A percentile compares a stretch with the other conserved stretches of the same genome.
phyloP scores from a whole-genome alignment of 64 coral and sea anemone genomes.

The Exaiptasia diaphana region DNA sequence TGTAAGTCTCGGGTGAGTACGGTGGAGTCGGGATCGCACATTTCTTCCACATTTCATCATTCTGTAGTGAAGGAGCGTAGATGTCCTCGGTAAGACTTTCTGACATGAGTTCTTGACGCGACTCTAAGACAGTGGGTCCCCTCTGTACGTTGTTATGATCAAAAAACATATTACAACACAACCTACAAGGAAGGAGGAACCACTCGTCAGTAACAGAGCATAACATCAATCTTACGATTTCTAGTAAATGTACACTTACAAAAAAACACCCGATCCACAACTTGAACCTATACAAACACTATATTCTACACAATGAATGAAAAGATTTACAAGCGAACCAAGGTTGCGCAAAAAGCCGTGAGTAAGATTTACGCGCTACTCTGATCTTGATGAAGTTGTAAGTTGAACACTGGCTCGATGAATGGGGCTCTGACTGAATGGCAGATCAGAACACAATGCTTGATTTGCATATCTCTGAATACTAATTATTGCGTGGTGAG shows the following conservation, averaged over 20 bases:
- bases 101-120: slow-evolving; percentile 18
- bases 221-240: background rate
- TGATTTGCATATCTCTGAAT: slow-evolving; percentile 71
- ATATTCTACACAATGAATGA: too few relatives aligned
- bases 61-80: slow-evolving; percentile 47
- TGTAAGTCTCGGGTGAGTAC: slow-evolving; percentile 77
- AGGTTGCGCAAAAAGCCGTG: too few relatives aligned
- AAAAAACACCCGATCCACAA: too few relatives aligned
- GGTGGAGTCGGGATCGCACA: slow-evolving; percentile 75
- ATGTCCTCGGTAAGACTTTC: slow-evolving; percentile 54
- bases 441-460: slow-evolving; percentile 43
- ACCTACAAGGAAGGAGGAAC: background rate
- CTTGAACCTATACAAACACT: too few relatives aligned
- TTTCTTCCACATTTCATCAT: slow-evolving; percentile 80
- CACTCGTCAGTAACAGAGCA: background rate
- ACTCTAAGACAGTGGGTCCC: background rate
- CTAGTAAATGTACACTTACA: background rate
- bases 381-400: too few relatives aligned
- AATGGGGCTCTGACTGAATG: slow-evolving; percentile 64
- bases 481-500: slow-evolving; percentile 6
- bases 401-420: too few relatives aligned
- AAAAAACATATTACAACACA: slow-evolving; percentile 90
- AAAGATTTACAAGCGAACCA: too few relatives aligned
- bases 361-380: too few relatives aligned
- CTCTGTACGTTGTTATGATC: slow-evolving; percentile 26